These are phyloP conservation scores for Pelvicachromis taeniatus DNA, from an alignment of 2,113 vertebrate species.

Conservation along the genomic window DNA sequence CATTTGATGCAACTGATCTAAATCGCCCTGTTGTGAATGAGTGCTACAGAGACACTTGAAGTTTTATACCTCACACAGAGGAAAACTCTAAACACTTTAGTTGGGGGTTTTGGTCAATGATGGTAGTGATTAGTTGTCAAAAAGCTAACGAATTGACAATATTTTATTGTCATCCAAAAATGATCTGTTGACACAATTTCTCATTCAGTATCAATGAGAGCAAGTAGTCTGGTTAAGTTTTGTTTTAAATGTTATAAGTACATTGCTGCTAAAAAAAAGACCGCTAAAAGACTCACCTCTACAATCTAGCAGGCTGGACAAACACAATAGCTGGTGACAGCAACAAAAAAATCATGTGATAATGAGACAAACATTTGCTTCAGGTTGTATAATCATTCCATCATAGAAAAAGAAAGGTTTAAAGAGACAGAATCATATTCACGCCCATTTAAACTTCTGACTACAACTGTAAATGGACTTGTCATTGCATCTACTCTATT, in stretches of 20 bases:
- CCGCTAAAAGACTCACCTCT: background rate
- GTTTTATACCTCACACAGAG: conserved; percentile 27
- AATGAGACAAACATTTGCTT: background rate
- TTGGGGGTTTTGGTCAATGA: background rate
- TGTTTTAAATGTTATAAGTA: too few species aligned
- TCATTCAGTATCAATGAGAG: background rate
- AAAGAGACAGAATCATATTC: background rate
- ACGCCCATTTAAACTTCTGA: background rate
- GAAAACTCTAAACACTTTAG: conserved; percentile 27
- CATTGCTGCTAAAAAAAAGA: background rate
- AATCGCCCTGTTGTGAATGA: conserved; percentile 31
- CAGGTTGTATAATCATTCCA: background rate
- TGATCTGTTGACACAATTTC: background rate
- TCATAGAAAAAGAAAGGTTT: background rate
- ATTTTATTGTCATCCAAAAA: background rate
- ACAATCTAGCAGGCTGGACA: background rate
- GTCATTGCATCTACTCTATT: background rate
- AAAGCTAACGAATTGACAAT: background rate
- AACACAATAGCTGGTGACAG: background rate
- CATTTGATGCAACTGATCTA: conserved; percentile 44
- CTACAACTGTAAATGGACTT: background rate
- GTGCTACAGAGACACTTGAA: conserved; percentile 22
- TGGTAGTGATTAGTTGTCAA: background rate
- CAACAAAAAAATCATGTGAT: background rate
- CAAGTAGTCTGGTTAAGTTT: background rate